A percentile compares a stretch with the other conserved stretches of the same genome.
phyloP scores from a whole-genome alignment of 2,113 vertebrate species.

The Caretta caretta region DNA sequence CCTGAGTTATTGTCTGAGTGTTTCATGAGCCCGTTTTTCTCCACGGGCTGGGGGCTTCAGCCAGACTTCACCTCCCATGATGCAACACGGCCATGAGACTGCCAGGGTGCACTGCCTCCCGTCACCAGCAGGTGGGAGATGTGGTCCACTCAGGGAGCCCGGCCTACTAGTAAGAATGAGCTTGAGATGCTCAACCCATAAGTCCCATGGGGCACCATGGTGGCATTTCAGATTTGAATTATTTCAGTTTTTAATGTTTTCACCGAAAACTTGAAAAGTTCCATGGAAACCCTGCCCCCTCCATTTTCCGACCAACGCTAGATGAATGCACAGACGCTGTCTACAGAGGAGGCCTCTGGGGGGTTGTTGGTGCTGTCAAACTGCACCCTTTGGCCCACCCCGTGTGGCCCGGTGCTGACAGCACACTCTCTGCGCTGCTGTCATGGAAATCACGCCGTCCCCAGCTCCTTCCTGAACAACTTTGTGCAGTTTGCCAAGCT shows the following conservation, averaged over 20 bases:
- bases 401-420: not conserved
- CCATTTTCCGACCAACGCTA: not conserved
- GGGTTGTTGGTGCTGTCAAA: not conserved
- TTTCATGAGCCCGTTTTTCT: too few species aligned
- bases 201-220: not conserved
- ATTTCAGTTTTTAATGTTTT: fast-evolving
- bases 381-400: not conserved
- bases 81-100: not conserved
- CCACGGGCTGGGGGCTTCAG: too few species aligned
- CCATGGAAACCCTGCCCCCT: not conserved
- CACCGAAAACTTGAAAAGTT: not conserved
- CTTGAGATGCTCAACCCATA: not conserved
- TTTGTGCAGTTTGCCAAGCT: not conserved
- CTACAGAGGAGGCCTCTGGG: not conserved
- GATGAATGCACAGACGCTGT: not conserved
- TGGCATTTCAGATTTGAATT: not conserved
- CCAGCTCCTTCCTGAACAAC: not conserved
- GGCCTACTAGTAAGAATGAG: not conserved
- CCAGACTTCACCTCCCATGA: not conserved
- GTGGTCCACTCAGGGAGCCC: not conserved
- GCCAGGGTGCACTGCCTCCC: not conserved
- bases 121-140: not conserved
- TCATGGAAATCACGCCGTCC: too few species aligned
- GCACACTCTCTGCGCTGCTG: not conserved
- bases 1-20: too few species aligned